phyloP scores from a whole-genome alignment of 2,797 vertebrate species.

The Sebastes nivosus region DNA sequence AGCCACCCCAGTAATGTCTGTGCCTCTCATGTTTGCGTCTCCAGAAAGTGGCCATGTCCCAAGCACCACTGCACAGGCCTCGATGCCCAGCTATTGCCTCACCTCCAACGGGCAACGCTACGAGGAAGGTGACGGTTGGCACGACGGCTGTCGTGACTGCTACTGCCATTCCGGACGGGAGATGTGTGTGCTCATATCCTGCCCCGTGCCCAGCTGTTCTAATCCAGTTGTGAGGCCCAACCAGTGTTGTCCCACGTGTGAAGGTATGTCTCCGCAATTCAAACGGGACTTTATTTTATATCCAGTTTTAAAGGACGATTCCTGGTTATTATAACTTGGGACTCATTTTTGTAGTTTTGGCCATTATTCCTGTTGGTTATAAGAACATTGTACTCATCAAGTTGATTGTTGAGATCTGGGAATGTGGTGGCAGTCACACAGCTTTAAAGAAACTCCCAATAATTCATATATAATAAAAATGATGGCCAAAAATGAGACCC shows the following conservation, averaged over 20 bases:
- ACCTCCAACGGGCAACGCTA: slow-evolving; percentile 78
- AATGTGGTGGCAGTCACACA: neutral
- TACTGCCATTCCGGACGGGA: slow-evolving; percentile 84
- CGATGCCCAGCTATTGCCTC: slow-evolving; percentile 73
- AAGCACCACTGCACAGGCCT: slow-evolving; percentile 57
- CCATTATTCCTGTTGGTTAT: neutral
- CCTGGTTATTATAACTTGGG: neutral
- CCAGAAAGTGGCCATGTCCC: slow-evolving; percentile 65
- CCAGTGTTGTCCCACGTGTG: slow-evolving; percentile 86
- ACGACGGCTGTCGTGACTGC: slow-evolving; percentile 87
- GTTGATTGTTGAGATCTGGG: neutral
- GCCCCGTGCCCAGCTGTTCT: slow-evolving; percentile 81
- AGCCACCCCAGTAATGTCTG: neutral
- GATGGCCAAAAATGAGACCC: too few species aligned
- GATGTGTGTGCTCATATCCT: slow-evolving; percentile 88
- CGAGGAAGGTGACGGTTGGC: slow-evolving; percentile 83
- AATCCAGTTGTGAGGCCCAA: slow-evolving; percentile 79
- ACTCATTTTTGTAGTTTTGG: neutral
- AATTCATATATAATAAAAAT: too few species aligned
- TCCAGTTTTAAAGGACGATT: neutral
- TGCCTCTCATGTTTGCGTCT: slow-evolving; percentile 32
- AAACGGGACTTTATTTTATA: neutral
- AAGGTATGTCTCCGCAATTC: slow-evolving; percentile 71
- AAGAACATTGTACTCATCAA: neutral
- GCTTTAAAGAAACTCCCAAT: too few species aligned